These are phyloP conservation scores for Metopia argyrocephala DNA, from an alignment of 2,888 invertebrate species.

Conservation along the genomic window DNA sequence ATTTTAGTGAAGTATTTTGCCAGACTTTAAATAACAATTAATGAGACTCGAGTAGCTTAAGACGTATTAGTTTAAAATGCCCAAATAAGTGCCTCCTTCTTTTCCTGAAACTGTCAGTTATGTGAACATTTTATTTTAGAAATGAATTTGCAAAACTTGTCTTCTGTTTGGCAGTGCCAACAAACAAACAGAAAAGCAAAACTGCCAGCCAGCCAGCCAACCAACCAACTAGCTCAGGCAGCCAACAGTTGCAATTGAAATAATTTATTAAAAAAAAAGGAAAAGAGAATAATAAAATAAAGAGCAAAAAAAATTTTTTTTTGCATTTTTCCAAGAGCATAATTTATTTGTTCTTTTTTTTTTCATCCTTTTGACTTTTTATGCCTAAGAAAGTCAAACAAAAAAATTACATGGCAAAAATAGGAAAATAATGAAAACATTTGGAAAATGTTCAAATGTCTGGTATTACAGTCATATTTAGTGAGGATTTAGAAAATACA, in stretches of 20 bases:
- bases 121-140: neutral
- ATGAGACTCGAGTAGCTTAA: neutral
- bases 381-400: neutral
- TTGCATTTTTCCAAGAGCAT: neutral
- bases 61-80: neutral
- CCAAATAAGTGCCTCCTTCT: neutral
- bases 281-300: neutral
- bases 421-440: neutral
- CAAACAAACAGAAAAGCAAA: neutral
- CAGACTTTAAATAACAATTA: constrained; percentile 54
- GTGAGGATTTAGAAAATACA: neutral
- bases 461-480: neutral
- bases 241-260: constrained; percentile 30
- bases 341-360: neutral
- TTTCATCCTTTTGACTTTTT: neutral
- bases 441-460: neutral
- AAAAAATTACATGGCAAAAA: neutral
- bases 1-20: constrained; percentile 24
- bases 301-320: no score
- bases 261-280: neutral
- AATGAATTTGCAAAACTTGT: constrained; percentile 25
- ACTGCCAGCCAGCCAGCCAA: neutral
- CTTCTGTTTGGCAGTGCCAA: constrained; percentile 28
- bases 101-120: neutral
- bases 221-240: constrained; percentile 1